These are phyloP conservation scores for Clarias platycephalus DNA, from an alignment of 2,797 vertebrate genomes.

Conservation along the genomic window DNA sequence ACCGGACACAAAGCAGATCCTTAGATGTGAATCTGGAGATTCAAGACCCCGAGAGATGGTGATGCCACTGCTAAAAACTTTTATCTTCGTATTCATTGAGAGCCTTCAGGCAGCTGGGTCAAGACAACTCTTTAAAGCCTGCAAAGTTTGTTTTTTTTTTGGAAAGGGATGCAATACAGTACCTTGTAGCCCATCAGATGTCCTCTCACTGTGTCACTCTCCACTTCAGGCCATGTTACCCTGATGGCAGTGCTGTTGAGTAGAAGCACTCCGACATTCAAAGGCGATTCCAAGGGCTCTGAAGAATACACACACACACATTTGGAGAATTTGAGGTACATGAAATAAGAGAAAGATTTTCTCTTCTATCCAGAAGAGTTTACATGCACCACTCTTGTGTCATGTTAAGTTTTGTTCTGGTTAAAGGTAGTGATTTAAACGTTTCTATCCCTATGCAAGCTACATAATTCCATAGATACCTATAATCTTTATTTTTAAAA, in stretches of 20 bases:
- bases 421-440: background rate
- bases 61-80: background rate
- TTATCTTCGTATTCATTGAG: background rate
- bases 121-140: constrained; percentile 16
- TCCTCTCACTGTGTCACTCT: constrained; percentile 77
- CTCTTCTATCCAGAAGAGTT: background rate
- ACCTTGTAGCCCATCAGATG: constrained; percentile 87
- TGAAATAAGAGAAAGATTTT: background rate
- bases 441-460: background rate
- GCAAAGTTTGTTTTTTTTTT: background rate
- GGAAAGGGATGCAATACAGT: constrained; percentile 62
- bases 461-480: background rate
- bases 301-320: constrained; percentile 1
- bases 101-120: background rate
- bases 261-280: constrained; percentile 70
- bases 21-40: background rate
- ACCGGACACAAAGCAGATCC: background rate
- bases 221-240: constrained; percentile 78
- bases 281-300: constrained; percentile 81
- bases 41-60: background rate
- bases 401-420: background rate
- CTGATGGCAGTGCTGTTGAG: constrained; percentile 79
- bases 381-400: background rate
- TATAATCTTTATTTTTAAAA: background rate
- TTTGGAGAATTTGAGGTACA: background rate